Base-by-base conservation (phyloP, 2,797 vertebrate species). In the Hapalemur alaotrensis region DNA sequence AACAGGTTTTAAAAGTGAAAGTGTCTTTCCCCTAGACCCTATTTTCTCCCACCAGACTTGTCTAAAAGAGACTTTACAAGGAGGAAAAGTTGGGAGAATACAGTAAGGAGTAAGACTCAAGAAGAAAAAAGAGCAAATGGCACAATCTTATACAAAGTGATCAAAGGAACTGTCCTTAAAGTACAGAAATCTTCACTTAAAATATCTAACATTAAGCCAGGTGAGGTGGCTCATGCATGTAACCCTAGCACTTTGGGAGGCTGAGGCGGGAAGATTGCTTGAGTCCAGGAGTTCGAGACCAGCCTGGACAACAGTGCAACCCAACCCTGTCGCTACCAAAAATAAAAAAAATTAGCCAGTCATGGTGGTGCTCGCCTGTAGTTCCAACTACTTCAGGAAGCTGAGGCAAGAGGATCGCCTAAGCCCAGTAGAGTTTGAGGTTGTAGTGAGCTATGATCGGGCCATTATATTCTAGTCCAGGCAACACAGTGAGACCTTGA, bases 171-270 rank as follows among this genome's bases (percentile, higher is more conserved):
- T 54, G 48, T 61, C 48, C 73, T 76, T 81, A 5, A 80, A 93
- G 54, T 84, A 89, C 54, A 97, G 65, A 95, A 96, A 94, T 88
- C 15, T n/a, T 93, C 73, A 85, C 61, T 92, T 92, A 86, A 84
- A 95, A 9, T 63, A 92, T 46, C 22, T 73, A 84, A 35, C 67
- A 65, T 8, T 8, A n/a, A 65, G 63, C 32, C 32, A n/a, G 32
- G 17, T 18, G 63, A 4, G 32, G 63, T 65, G 63, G 63, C 63
- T 65, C 63, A n/a, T 1, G 7, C 7, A 1, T 65, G 15, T 65
- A n/a, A n/a, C 4, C 32, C 32, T n/a, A 65, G 32, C 63, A 65
- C 32, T n/a, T n/a, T 65, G 63, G 63, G 17, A 65, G 63, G 63
- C 32, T n/a, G 63, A 65, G 32, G 32, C 7, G 4, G 32, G 32